Evolutionary conservation across 2,797 vertebrate species (phyloP).

Genomic region (Nyctibius grandis): DNA sequence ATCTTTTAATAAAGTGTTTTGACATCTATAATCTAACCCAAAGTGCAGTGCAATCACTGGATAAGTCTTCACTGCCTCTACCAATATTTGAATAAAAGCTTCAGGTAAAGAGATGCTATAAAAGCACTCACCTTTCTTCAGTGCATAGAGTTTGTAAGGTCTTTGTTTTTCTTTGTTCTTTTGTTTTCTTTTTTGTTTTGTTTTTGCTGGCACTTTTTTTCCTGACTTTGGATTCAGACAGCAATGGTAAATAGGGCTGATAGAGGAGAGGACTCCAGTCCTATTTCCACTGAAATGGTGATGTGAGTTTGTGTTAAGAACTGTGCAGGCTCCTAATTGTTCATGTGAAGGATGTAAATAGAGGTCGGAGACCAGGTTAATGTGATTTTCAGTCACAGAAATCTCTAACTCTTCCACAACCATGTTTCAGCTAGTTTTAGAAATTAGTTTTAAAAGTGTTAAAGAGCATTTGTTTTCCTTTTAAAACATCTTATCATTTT

Average conservation of each 20-base stretch:
- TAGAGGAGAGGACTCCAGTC: not conserved
- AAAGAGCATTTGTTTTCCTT: not conserved
- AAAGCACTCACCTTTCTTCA: not conserved
- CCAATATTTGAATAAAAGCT: not conserved
- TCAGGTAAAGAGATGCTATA: not conserved
- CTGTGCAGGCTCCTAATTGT: not conserved
- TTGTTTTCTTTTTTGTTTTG: rapidly evolving
- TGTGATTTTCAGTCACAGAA: not conserved
- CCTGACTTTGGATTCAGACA: not conserved
- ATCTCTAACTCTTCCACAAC: not conserved
- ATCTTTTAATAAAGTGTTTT: not conserved
- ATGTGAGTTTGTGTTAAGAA: not conserved
- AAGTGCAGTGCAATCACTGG: not conserved
- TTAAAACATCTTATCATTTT: not conserved
- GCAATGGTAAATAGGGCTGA: not conserved
- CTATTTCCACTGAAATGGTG: not conserved
- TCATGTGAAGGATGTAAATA: not conserved
- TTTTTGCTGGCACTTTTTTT: not conserved
- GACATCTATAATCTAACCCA: not conserved
- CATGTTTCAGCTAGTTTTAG: not conserved
- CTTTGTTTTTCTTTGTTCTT: not conserved
- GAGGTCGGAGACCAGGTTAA: not conserved
- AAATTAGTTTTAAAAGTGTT: not conserved
- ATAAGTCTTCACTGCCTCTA: not conserved
- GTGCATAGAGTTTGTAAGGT: not conserved